These are phyloP conservation scores for Heliconius ethilla DNA, from an alignment of 2,888 invertebrate species.

Conservation along the genomic window DNA sequence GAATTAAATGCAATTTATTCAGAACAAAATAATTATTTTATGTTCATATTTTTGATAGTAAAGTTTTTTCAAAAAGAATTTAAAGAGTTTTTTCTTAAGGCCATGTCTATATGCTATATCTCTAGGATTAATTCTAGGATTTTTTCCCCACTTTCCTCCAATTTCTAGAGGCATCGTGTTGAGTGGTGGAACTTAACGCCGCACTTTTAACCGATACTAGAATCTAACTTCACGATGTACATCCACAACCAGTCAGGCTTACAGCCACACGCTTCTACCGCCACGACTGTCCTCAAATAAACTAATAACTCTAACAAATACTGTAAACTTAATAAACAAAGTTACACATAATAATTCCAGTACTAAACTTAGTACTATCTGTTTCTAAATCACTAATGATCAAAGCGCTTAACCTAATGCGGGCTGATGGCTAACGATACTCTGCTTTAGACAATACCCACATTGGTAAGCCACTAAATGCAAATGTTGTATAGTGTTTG, in stretches of 20 bases:
- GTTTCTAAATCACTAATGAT: constrained; percentile 36
- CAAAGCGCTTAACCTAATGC: constrained; percentile 37
- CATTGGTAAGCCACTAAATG: constrained; percentile 1
- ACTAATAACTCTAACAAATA: not conserved
- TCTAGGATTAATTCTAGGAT: no score
- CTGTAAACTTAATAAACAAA: not conserved
- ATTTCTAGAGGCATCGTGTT: not conserved
- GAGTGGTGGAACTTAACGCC: not conserved
- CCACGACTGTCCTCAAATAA: not conserved
- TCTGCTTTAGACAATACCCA: constrained; percentile 20
- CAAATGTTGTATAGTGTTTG: not conserved
- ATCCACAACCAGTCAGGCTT: no score
- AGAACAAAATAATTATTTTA: no score
- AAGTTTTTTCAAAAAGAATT: no score
- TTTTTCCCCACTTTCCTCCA: no score
- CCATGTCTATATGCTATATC: no score
- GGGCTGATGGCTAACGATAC: constrained; percentile 37
- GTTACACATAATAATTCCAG: constrained; percentile 13
- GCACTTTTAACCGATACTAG: no score
- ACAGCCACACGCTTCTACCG: no score
- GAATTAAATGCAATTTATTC: no score
- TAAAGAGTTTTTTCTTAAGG: no score
- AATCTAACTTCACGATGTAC: no score
- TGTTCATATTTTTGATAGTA: no score
- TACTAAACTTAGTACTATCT: not conserved